Evolutionary conservation across 2,797 vertebrate genomes (phyloP).

Genomic region (Phalanger gymnotis): DNA sequence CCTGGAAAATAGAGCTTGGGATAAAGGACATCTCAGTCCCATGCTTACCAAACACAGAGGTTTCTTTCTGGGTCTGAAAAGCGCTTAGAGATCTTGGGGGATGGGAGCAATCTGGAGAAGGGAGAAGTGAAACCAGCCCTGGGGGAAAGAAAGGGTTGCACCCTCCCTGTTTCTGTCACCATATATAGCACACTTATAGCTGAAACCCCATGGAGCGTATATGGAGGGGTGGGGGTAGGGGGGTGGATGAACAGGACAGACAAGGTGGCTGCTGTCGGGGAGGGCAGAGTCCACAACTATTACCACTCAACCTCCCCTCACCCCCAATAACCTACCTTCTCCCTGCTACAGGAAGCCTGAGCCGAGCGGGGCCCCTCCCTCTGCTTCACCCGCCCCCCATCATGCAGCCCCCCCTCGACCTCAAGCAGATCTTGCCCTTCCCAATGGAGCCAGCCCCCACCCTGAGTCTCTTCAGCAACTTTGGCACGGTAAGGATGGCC

Average conservation of each 20-base stretch:
- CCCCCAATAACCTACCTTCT: slow-evolving; percentile 62
- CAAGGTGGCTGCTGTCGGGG: not conserved
- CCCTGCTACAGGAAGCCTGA: slow-evolving; percentile 90
- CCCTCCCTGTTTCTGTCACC: slow-evolving; percentile 30
- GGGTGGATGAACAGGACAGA: not conserved
- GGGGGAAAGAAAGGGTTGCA: slow-evolving; percentile 43
- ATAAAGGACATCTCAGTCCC: not conserved
- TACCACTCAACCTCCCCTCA: slow-evolving; percentile 14
- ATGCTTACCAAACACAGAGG: not conserved
- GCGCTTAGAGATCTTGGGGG: slow-evolving; percentile 40
- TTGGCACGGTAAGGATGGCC: slow-evolving; percentile 88
- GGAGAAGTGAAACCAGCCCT: slow-evolving; percentile 72
- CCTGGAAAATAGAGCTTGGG: not conserved
- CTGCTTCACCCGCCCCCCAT: slow-evolving; percentile 90
- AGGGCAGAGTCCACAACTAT: not conserved
- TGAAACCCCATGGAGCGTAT: not conserved
- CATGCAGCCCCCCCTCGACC: slow-evolving; percentile 91
- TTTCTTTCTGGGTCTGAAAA: slow-evolving; percentile 40
- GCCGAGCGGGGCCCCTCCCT: slow-evolving; percentile 90
- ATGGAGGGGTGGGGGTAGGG: not conserved
- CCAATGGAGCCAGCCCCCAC: slow-evolving; percentile 91
- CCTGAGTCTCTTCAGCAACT: slow-evolving; percentile 92
- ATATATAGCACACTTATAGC: not conserved
- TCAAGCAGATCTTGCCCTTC: slow-evolving; percentile 94
- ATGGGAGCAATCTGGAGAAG: slow-evolving; percentile 50